Evolutionary conservation across 1,140 invertebrate species (phyloP).

Genomic region (Hylaeus volcanicus): DNA sequence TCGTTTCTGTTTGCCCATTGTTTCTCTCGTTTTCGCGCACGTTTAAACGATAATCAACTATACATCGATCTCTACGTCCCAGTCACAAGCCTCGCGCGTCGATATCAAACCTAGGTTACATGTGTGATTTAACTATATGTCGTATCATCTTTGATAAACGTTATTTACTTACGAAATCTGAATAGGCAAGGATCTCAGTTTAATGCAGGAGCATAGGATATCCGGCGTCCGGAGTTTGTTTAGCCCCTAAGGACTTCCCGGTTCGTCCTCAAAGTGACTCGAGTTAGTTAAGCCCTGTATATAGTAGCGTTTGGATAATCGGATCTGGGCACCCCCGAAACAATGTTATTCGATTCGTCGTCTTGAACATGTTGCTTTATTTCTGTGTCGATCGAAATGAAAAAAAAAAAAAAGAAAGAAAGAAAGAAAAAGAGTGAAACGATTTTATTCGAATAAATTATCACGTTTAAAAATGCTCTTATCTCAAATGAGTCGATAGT

Average conservation of each 20-base stretch:
- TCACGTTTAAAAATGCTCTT: too few relatives aligned
- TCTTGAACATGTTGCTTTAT: background rate
- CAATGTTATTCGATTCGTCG: background rate
- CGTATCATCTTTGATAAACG: slow-evolving; percentile 28
- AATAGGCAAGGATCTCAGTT: slow-evolving; percentile 30
- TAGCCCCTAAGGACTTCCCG: background rate
- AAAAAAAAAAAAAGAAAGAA: too few relatives aligned
- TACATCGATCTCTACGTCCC: slow-evolving; percentile 70
- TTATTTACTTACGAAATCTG: slow-evolving; percentile 56
- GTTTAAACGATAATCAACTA: slow-evolving; percentile 67
- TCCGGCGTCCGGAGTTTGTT: background rate
- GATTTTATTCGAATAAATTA: too few relatives aligned
- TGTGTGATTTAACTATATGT: slow-evolving; percentile 55
- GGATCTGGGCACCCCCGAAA: background rate
- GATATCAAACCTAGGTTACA: slow-evolving; percentile 72
- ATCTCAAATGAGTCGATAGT: too few relatives aligned
- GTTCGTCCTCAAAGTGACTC: background rate
- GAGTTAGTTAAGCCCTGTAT: background rate
- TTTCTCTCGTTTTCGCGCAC: slow-evolving; percentile 8
- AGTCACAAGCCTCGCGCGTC: slow-evolving; percentile 64
- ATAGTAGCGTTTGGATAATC: too few relatives aligned
- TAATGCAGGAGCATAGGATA: slow-evolving; percentile 32
- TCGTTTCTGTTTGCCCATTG: slow-evolving; percentile 4
- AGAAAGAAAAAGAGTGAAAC: too few relatives aligned
- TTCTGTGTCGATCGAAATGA: too few relatives aligned